These are phyloP conservation scores for Drosophila sproati DNA, from an alignment of 1,140 invertebrate species.

Conservation along the genomic window DNA sequence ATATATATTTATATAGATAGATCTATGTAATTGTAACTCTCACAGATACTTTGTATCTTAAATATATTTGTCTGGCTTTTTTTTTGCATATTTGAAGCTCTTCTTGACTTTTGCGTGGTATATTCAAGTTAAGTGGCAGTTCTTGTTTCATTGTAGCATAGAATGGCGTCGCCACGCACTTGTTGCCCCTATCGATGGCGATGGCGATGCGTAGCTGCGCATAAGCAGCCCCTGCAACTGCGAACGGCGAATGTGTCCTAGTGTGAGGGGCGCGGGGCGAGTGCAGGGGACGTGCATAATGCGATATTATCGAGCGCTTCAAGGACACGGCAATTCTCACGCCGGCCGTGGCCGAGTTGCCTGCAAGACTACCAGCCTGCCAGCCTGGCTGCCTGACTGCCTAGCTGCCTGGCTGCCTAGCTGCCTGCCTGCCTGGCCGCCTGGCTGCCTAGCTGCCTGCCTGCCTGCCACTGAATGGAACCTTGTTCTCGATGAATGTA, in stretches of 20 bases:
- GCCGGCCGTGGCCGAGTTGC: not conserved
- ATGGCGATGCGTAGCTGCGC: constrained; percentile 52
- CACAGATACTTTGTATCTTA: not conserved
- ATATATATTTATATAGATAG: no score
- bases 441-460: not conserved
- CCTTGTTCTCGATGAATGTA: constrained; percentile 19
- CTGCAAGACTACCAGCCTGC: not conserved
- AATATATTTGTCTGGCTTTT: not conserved
- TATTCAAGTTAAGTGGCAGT: constrained; percentile 9
- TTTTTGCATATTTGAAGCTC: not conserved
- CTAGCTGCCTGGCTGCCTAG: no score
- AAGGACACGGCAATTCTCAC: constrained; percentile 54
- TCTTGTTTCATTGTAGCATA: constrained; percentile 2
- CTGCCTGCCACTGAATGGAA: constrained; percentile 12
- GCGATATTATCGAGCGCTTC: constrained; percentile 52
- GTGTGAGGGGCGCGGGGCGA: not conserved
- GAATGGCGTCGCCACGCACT: constrained; percentile 42
- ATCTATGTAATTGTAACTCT: no score
- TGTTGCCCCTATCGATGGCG: constrained; percentile 61
- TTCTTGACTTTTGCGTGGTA: not conserved
- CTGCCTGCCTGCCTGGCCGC: no score
- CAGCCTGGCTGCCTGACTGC: not conserved
- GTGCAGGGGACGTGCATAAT: constrained; percentile 43
- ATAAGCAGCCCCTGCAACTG: constrained; percentile 37
- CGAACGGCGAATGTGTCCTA: not conserved